phyloP scores from a whole-genome alignment of 2,797 vertebrate species.

The Hirundo rustica region DNA sequence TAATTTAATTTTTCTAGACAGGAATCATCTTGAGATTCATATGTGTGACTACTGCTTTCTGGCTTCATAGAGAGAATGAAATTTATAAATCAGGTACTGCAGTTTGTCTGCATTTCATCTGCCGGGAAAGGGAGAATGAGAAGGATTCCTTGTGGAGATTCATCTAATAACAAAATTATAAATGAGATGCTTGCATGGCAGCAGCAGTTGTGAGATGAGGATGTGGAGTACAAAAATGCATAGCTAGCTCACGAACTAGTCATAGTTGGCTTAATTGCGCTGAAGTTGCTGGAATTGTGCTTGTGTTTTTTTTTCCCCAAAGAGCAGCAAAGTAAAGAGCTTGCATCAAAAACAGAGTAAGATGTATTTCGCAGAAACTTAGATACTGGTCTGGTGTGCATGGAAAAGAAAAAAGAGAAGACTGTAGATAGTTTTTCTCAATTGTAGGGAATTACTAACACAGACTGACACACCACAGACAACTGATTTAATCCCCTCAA shows the following conservation, averaged over 20 bases:
- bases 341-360: not conserved
- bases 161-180: not conserved
- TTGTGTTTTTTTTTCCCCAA: not conserved
- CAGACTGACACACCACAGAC: not conserved
- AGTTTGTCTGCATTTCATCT: not conserved
- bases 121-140: not conserved
- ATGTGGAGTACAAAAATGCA: not conserved
- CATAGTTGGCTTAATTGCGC: constrained; percentile 1
- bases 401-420: not conserved
- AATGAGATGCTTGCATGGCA: not conserved
- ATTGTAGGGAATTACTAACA: not conserved
- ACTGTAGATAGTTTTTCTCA: not conserved
- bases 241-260: not conserved
- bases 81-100: not conserved
- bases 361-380: not conserved
- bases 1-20: constrained; percentile 60
- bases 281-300: not conserved
- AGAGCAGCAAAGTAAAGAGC: not conserved
- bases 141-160: not conserved
- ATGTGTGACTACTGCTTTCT: not conserved
- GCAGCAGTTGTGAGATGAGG: not conserved
- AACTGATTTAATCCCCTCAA: not conserved
- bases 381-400: not conserved
- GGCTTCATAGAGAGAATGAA: not conserved
- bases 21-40: not conserved